phyloP scores from a whole-genome alignment of 2,888 invertebrate genomes.

The Eudasyphora cyanicolor region DNA sequence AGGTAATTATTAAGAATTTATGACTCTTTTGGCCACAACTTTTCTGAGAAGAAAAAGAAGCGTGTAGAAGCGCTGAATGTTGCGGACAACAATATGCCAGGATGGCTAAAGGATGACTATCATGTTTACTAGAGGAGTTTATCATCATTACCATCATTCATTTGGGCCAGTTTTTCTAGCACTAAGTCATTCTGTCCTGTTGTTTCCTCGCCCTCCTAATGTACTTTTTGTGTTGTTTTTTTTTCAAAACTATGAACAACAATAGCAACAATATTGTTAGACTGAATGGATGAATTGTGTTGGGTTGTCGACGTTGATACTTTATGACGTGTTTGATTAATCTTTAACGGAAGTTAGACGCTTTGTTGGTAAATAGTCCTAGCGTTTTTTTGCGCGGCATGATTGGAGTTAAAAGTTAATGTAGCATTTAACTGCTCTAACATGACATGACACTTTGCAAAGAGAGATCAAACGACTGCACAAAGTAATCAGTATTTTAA shows the following conservation, averaged over 20 bases:
- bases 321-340: constrained; percentile 12
- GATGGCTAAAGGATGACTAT: not conserved
- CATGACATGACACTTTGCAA: not conserved
- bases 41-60: not conserved
- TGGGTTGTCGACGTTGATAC: not conserved
- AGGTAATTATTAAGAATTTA: constrained; percentile 27
- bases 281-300: too few species aligned
- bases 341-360: not conserved
- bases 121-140: not conserved
- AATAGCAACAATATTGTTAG: not conserved
- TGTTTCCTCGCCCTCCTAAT: not conserved
- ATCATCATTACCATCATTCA: not conserved
- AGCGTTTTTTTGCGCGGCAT: not conserved
- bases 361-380: not conserved
- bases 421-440: not conserved
- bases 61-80: too few species aligned
- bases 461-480: not conserved
- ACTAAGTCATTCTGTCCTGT: too few species aligned
- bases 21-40: not conserved
- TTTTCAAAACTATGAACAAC: not conserved
- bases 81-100: not conserved
- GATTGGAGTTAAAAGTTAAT: constrained; percentile 5
- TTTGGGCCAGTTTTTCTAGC: not conserved
- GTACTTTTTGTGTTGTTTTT: not conserved
- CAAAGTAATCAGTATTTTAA: not conserved